Evolutionary conservation across 2,888 invertebrate species (phyloP).

Genomic region (Exephanes ischioxanthus): DNA sequence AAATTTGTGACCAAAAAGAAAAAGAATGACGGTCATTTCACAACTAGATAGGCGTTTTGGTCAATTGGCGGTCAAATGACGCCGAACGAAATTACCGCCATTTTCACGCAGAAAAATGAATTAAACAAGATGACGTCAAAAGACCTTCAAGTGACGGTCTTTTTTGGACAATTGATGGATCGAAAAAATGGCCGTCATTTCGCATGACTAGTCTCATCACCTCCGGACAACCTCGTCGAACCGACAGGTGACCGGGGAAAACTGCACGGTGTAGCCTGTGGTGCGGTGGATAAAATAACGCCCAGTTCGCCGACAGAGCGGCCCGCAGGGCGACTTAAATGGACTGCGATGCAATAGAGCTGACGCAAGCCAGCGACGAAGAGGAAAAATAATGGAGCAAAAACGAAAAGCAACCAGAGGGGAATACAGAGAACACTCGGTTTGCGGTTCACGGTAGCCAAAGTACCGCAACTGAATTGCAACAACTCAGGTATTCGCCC

Average conservation of each 20-base stretch:
- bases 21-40: too few species aligned
- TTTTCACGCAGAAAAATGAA: too few species aligned
- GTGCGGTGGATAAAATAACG: slow-evolving; percentile 6
- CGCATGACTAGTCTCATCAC: slow-evolving; percentile 1
- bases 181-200: too few species aligned
- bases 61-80: too few species aligned
- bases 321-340: background rate
- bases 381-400: background rate
- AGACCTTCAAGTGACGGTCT: too few species aligned
- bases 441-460: slow-evolving; percentile 49
- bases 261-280: background rate
- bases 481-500: slow-evolving; percentile 24
- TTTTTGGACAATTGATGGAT: too few species aligned
- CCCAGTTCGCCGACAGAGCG: background rate
- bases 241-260: slow-evolving; percentile 42
- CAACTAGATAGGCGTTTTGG: too few species aligned
- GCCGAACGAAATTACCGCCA: too few species aligned
- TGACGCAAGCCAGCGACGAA: background rate
- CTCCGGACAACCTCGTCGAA: slow-evolving; percentile 12
- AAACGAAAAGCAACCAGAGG: background rate
- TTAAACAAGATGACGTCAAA: too few species aligned
- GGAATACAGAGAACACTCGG: slow-evolving; percentile 26
- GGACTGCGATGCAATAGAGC: slow-evolving; percentile 16
- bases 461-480: slow-evolving; percentile 49
- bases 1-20: too few species aligned